phyloP scores from a whole-genome alignment of 2,113 vertebrate genomes.

The Notiomystis cincta region DNA sequence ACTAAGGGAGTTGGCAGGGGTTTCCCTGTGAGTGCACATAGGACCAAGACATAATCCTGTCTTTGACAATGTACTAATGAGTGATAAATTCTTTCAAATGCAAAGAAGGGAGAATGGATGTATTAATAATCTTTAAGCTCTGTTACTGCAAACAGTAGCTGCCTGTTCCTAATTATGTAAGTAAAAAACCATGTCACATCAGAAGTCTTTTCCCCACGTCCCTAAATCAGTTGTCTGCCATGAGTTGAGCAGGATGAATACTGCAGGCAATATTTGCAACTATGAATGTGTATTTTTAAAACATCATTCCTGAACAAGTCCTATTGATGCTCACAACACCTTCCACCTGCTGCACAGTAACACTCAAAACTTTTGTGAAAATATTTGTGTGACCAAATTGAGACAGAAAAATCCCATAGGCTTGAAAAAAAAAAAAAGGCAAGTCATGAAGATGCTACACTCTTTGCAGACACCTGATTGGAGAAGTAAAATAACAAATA shows the following conservation, averaged over 20 bases:
- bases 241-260: neutral
- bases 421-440: neutral
- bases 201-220: neutral
- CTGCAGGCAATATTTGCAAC: neutral
- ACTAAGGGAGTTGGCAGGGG: neutral
- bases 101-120: conserved; percentile 1
- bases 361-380: neutral
- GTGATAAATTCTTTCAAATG: conserved; percentile 49
- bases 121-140: conserved; percentile 44
- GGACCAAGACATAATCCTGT: conserved; percentile 40
- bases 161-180: conserved; percentile 10
- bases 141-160: conserved; percentile 1
- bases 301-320: neutral
- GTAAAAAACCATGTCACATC: neutral
- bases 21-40: neutral
- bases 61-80: conserved; percentile 57
- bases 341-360: neutral
- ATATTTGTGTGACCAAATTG: neutral
- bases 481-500: neutral
- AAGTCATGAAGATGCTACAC: neutral
- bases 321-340: neutral
- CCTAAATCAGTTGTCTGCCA: neutral
- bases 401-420: neutral
- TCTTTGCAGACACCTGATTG: neutral
- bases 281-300: neutral